phyloP scores from a whole-genome alignment of 2,888 invertebrate genomes.

The Neoascia interrupta region DNA sequence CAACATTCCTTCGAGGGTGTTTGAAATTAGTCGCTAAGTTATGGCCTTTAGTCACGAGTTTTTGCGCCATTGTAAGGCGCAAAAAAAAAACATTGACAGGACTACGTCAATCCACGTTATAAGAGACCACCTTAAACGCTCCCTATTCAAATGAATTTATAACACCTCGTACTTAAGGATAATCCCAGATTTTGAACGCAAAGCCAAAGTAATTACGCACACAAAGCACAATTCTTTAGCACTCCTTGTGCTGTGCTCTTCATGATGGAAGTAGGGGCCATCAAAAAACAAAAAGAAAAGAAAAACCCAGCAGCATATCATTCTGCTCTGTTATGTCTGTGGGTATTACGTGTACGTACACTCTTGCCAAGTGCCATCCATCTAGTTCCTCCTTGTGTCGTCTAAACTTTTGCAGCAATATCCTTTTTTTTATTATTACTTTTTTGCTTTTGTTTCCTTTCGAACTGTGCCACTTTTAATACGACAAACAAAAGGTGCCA shows the following conservation, averaged over 20 bases:
- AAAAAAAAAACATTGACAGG: slow-evolving; percentile 30
- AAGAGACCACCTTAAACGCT: slow-evolving; percentile 39
- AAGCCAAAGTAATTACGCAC: slow-evolving; percentile 64
- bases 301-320: too few relatives aligned
- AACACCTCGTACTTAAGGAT: slow-evolving; percentile 57
- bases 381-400: slow-evolving; percentile 23
- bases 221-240: slow-evolving; percentile 35
- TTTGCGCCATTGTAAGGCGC: slow-evolving; percentile 10
- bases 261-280: neutral
- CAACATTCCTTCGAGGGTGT: slow-evolving; percentile 60
- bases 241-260: too few relatives aligned
- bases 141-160: slow-evolving; percentile 38
- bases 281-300: too few relatives aligned
- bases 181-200: slow-evolving; percentile 49
- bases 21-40: slow-evolving; percentile 55
- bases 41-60: slow-evolving; percentile 57
- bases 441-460: slow-evolving; percentile 6
- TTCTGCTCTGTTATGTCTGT: neutral
- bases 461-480: slow-evolving; percentile 52
- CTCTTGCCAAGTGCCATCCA: slow-evolving; percentile 50
- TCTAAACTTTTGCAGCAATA: slow-evolving; percentile 46
- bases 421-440: neutral
- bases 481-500: slow-evolving; percentile 47
- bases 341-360: too few relatives aligned
- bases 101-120: slow-evolving; percentile 31